Evolutionary conservation across 2,113 vertebrate genomes (phyloP), one percentile per base, ranked within the genome.

Genomic region (Siniperca chuatsi): DNA sequence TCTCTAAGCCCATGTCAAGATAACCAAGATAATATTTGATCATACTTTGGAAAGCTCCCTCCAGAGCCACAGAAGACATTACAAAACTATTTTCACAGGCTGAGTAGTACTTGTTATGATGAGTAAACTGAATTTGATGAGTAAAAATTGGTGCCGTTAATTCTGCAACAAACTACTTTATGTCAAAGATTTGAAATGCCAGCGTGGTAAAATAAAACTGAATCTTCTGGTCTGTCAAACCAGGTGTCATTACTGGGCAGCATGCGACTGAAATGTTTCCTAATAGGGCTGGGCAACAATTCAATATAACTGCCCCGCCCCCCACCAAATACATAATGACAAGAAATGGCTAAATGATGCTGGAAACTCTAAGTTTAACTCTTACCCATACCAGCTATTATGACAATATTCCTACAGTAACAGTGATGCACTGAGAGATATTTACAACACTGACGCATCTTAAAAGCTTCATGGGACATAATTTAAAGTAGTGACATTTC

Each of bases 401-500:
- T 18, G 16, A 72, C n/a, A 35, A 18, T n/a, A 16, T n/a, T 29
- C 7, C 82, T 40, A 29, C 6, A 21, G 7, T 73, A 35, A 44
- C 21, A 62, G 40, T 23, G 55, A 35, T 61, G 44, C 5, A 16
- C 42, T 75, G 1, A 23, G 35, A 37, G 55, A 42, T 33, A 12
- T 57, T 40, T 48, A 62, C 62, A 81, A 60, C 60, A 64, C n/a
- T 13, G 61, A 72, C 40, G 42, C 35, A 10, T 69, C 48, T 52
- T 73, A 80, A 77, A 79, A 67, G 33, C 75, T 64, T 58, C 40
- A 48, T 1, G 33, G 57, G 44, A 69, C 58, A 21, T 21, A 1
- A 54, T 70, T 54, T 29, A 48, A 70, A 55, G 42, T 6, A 62
- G 44, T 8, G 25, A 58, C 52, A 64, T 72, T 79, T 84, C 40